phyloP scores from a whole-genome alignment of 2,113 vertebrate species.

The Pseudopodoces humilis region DNA sequence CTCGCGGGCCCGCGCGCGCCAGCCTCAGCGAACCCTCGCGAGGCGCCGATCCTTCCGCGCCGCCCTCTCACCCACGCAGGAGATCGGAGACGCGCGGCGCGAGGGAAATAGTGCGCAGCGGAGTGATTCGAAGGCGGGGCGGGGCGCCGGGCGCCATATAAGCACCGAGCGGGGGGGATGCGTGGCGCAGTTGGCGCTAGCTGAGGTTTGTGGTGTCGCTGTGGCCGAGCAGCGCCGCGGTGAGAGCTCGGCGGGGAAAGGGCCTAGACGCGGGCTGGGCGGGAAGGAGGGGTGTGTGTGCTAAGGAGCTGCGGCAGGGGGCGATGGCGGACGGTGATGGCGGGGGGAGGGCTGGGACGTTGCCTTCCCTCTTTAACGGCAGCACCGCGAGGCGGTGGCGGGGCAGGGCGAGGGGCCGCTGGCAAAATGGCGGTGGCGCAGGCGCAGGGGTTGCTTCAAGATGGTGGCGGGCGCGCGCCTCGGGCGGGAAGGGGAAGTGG shows the following conservation, averaged over 20 bases:
- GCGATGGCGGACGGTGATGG: neutral
- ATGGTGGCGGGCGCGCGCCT: neutral
- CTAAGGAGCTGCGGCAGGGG: neutral
- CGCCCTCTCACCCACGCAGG: fast-evolving
- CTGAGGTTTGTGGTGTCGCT: fast-evolving
- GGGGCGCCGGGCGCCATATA: neutral
- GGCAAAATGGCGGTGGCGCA: constrained; percentile 1
- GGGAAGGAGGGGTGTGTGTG: fast-evolving
- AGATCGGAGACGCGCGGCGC: neutral
- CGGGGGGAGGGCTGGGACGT: neutral
- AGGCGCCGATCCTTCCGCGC: neutral
- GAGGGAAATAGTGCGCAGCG: constrained; percentile 1
- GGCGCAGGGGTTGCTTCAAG: fast-evolving
- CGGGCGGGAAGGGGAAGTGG: neutral
- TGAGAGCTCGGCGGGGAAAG: neutral
- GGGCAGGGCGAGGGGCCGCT: fast-evolving
- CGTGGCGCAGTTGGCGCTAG: neutral
- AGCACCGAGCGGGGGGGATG: neutral
- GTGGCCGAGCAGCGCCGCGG: neutral
- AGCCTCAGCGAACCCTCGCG: fast-evolving
- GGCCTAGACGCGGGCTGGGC: fast-evolving
- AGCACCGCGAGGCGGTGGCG: neutral
- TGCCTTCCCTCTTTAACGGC: fast-evolving
- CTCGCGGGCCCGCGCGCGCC: neutral
- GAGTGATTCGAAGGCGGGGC: neutral